Evolutionary conservation across 2,113 vertebrate species (phyloP).

Genomic region (Leptobrachium ailaonicum): DNA sequence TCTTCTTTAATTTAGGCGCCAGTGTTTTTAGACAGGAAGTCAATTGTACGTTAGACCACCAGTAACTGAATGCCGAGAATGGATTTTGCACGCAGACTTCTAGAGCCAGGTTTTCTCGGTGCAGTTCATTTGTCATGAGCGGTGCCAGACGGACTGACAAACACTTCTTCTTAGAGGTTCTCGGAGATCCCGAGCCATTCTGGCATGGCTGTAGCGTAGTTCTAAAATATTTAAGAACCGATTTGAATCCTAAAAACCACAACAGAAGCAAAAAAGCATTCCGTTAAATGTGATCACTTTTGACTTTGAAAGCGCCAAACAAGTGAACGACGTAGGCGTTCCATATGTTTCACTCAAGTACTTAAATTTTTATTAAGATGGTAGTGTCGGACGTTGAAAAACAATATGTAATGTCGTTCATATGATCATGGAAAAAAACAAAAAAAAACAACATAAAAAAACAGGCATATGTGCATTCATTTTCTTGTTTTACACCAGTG

Average conservation of each 20-base stretch:
- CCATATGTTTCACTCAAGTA: neutral
- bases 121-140: conserved; percentile 69
- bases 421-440: too few relatives aligned
- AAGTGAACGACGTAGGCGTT: too few relatives aligned
- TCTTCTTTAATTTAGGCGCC: conserved; percentile 71
- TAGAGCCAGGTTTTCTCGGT: neutral
- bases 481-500: too few relatives aligned
- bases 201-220: conserved; percentile 16
- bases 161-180: conserved; percentile 58
- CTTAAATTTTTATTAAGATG: conserved; percentile 18
- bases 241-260: neutral
- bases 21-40: conserved; percentile 76
- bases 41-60: conserved; percentile 70
- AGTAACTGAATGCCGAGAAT: conserved; percentile 69
- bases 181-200: conserved; percentile 57
- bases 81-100: conserved; percentile 62
- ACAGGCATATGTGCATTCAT: too few relatives aligned
- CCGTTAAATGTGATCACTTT: too few relatives aligned
- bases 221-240: neutral
- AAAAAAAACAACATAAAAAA: too few relatives aligned
- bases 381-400: too few relatives aligned
- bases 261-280: neutral
- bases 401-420: too few relatives aligned
- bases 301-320: too few relatives aligned
- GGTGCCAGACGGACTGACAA: conserved; percentile 80